Conservation (phyloP, 2,888 invertebrate species). For the Phalangium opilio region DNA sequence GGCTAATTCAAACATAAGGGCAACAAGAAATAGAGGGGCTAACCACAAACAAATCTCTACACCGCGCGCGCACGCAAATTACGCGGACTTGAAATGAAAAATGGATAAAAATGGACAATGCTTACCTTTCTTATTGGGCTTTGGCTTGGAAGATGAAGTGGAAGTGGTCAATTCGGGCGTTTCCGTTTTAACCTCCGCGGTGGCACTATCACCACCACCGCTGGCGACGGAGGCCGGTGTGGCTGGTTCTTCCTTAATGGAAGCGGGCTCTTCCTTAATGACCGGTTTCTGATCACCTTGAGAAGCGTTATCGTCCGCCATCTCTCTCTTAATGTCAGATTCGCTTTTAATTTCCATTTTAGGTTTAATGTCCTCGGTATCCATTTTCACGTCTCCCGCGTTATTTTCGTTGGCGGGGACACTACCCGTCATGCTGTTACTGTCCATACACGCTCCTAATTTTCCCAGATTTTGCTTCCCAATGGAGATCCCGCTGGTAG, state of each 20-base stretch:
- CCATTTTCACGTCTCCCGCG: slow-evolving; percentile 11
- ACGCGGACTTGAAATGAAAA: no score
- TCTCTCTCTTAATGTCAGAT: slow-evolving; percentile 17
- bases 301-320: slow-evolving; percentile 11
- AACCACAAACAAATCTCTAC: neutral
- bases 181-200: neutral
- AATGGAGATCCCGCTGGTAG: neutral
- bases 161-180: neutral
- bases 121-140: slow-evolving; percentile 26
- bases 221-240: neutral
- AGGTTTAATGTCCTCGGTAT: slow-evolving; percentile 13
- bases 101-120: no score
- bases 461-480: neutral
- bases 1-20: no score
- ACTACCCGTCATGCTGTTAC: neutral
- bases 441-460: neutral
- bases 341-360: slow-evolving; percentile 21
- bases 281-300: slow-evolving; percentile 1
- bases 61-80: no score
- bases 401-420: slow-evolving; percentile 3
- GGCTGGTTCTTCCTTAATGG: slow-evolving; percentile 30
- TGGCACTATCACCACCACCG: neutral
- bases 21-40: no score
- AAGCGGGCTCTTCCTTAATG: slow-evolving; percentile 4
- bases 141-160: neutral